Evolutionary conservation across 2,888 invertebrate genomes (phyloP).

Genomic region (Lottia scabra): DNA sequence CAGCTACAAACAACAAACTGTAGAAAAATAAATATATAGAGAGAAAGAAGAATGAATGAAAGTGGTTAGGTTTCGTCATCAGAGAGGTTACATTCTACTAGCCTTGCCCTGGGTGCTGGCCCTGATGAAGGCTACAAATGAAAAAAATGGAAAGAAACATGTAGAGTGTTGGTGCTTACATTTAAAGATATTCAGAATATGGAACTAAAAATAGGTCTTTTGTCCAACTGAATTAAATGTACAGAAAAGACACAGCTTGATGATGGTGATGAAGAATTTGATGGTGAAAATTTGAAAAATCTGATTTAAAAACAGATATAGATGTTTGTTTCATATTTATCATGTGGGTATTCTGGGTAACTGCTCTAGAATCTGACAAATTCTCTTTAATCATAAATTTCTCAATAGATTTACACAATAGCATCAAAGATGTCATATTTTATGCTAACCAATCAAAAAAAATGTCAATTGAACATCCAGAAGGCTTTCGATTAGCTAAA

Average conservation of each 20-base stretch:
- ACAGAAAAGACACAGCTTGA: slow-evolving; percentile 11
- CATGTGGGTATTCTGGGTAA: too few relatives aligned
- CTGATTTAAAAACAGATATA: background rate
- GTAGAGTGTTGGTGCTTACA: slow-evolving; percentile 21
- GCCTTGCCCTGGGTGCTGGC: background rate
- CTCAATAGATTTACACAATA: too few relatives aligned
- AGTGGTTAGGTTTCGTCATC: background rate
- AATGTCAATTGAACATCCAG: too few relatives aligned
- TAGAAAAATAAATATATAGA: slow-evolving; percentile 3
- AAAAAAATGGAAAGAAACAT: background rate
- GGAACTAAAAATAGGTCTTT: slow-evolving; percentile 13
- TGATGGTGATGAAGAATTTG: slow-evolving; percentile 11
- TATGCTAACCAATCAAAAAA: too few relatives aligned
- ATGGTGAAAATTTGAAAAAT: slow-evolving; percentile 18
- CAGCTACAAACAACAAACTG: slow-evolving; percentile 1
- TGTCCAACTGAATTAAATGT: slow-evolving; percentile 6
- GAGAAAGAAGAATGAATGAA: background rate
- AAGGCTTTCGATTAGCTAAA: too few relatives aligned
- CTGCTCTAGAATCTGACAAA: slow-evolving; percentile 3
- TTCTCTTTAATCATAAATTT: too few relatives aligned
- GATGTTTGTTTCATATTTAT: too few relatives aligned
- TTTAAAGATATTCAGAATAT: background rate
- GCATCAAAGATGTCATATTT: too few relatives aligned
- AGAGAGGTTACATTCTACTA: slow-evolving; percentile 2
- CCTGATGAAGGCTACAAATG: slow-evolving; percentile 3